A percentile compares a stretch with the other conserved stretches of the same genome.
Conservation (phyloP, 2,797 vertebrate species). For the Cygnus olor region DNA sequence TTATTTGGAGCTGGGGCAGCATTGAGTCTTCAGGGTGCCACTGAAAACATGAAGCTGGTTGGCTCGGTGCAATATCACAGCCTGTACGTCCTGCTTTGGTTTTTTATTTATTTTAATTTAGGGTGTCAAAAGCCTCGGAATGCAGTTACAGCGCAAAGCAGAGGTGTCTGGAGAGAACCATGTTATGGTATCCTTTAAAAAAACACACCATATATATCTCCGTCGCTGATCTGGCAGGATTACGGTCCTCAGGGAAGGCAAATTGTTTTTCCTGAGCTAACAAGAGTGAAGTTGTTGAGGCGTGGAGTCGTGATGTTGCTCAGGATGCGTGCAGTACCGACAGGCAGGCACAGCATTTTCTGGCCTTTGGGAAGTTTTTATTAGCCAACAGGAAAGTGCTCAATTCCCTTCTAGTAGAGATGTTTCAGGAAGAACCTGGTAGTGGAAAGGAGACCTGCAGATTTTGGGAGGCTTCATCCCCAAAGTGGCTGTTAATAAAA, state of each 20-base stretch:
- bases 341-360: neutral
- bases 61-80: neutral
- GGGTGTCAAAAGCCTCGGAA: neutral
- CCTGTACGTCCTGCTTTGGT: neutral
- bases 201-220: no score
- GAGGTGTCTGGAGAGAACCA: neutral
- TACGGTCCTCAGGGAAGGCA: neutral
- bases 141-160: neutral
- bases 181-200: no score
- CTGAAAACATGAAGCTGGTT: neutral
- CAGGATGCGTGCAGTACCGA: fast-evolving
- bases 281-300: no score
- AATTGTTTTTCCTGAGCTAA: neutral
- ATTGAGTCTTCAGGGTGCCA: neutral
- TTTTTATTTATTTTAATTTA: neutral
- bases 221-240: neutral
- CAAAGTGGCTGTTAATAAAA: fast-evolving
- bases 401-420: neutral
- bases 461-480: neutral
- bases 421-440: neutral
- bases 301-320: neutral
- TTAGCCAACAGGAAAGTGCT: fast-evolving
- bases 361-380: no score
- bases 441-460: neutral
- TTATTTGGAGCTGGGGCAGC: neutral